Evolutionary conservation across 2,113 vertebrate species (phyloP).

Genomic region (Alligator mississippiensis): DNA sequence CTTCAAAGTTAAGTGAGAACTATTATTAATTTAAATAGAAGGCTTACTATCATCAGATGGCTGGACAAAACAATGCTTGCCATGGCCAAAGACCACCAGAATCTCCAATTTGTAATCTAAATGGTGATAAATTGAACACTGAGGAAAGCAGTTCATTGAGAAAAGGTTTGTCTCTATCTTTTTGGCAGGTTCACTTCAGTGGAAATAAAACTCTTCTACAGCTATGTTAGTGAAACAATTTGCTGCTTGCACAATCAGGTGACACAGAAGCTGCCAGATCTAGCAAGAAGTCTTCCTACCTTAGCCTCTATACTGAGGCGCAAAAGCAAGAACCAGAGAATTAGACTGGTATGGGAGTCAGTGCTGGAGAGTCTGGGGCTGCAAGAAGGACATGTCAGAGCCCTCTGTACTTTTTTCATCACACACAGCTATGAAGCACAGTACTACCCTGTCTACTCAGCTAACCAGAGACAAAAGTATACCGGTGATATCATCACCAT

Average conservation of each 20-base stretch:
- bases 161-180: not conserved
- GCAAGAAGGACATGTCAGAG: slow-evolving; percentile 47
- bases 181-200: slow-evolving; percentile 65
- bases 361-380: slow-evolving; percentile 60
- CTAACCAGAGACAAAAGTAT: slow-evolving; percentile 36
- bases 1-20: not conserved
- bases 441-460: not conserved
- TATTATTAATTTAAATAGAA: no score
- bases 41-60: not conserved
- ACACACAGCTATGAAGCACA: slow-evolving; percentile 54
- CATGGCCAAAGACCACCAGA: not conserved
- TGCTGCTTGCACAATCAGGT: slow-evolving; percentile 52
- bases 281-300: slow-evolving; percentile 69
- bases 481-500: slow-evolving; percentile 29
- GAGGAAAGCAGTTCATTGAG: not conserved
- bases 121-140: not conserved
- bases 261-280: slow-evolving; percentile 65
- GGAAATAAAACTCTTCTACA: slow-evolving; percentile 71
- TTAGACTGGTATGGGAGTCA: slow-evolving; percentile 65
- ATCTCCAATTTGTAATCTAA: not conserved
- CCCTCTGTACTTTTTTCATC: slow-evolving; percentile 71
- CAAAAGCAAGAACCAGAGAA: slow-evolving; percentile 62
- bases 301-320: slow-evolving; percentile 65
- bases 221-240: slow-evolving; percentile 69
- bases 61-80: no score